A percentile compares a stretch with the other conserved stretches of the same genome.
Conservation (phyloP, 1,140 invertebrate genomes). For the Anastrepha obliqua region DNA sequence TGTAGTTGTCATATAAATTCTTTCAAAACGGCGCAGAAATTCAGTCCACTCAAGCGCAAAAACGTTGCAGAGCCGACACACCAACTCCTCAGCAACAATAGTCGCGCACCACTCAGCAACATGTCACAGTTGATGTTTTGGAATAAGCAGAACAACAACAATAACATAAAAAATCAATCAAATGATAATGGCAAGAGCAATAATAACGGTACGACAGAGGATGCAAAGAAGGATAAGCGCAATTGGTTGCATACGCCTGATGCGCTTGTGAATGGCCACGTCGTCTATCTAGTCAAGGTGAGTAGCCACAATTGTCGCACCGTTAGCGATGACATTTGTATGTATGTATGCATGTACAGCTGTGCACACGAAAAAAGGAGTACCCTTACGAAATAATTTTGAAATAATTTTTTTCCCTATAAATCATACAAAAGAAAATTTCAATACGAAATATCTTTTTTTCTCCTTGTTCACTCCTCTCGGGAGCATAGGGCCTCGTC, state of each 20-base stretch:
- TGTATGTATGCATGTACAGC: not conserved
- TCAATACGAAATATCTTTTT: too few relatives aligned
- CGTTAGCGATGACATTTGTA: not conserved
- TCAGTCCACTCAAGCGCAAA: slow-evolving; percentile 47
- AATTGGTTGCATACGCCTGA: slow-evolving; percentile 97
- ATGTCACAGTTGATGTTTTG: slow-evolving; percentile 80
- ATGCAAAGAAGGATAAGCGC: slow-evolving; percentile 76
- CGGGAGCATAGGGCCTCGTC: too few relatives aligned
- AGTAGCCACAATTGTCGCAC: slow-evolving; percentile 56
- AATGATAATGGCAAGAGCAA: slow-evolving; percentile 68
- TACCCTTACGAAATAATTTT: too few relatives aligned
- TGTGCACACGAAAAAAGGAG: too few relatives aligned
- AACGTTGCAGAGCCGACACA: slow-evolving; percentile 49
- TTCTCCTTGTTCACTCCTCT: too few relatives aligned
- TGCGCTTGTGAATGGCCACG: slow-evolving; percentile 93
- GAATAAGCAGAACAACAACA: slow-evolving; percentile 77
- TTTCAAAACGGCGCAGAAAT: slow-evolving; percentile 49
- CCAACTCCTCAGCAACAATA: slow-evolving; percentile 49
- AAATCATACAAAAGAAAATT: too few relatives aligned
- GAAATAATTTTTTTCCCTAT: too few relatives aligned
- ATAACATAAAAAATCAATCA: slow-evolving; percentile 47
- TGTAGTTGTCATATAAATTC: not conserved
- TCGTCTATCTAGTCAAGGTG: slow-evolving; percentile 97
- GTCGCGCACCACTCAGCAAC: slow-evolving; percentile 44
- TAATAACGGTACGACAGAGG: slow-evolving; percentile 65